Percentiles rank a stretch among this genome's conserved stretches.
Evolutionary conservation across 2,888 invertebrate species (phyloP).

Genomic region (Eueremaeus valkanovi): DNA sequence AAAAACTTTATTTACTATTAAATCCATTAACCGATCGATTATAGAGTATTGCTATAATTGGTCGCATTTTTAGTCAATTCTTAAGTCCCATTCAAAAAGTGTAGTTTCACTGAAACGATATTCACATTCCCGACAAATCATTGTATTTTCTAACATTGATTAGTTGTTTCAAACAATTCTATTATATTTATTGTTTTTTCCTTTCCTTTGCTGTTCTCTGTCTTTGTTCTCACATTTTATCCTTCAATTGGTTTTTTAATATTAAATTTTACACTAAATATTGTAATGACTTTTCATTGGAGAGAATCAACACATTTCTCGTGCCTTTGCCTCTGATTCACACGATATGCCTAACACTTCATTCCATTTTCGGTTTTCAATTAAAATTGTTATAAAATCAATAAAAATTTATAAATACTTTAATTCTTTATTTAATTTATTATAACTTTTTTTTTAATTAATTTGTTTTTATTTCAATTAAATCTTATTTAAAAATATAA

Average conservation of each 20-base stretch:
- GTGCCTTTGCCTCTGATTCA: constrained; percentile 30
- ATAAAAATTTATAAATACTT: too few relatives aligned
- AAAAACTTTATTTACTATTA: not conserved
- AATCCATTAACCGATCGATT: not conserved
- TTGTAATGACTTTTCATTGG: not conserved
- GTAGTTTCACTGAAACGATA: constrained; percentile 37
- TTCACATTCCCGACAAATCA: not conserved
- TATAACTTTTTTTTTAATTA: not conserved
- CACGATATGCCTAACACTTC: constrained; percentile 25
- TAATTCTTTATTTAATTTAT: not conserved
- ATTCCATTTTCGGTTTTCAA: not conserved
- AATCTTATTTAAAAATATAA: not conserved
- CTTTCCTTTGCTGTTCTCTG: not conserved
- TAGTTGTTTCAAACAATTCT: not conserved
- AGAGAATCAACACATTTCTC: not conserved
- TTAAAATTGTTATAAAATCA: too few relatives aligned
- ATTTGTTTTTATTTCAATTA: not conserved
- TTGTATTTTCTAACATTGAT: not conserved
- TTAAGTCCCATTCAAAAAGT: constrained; percentile 31
- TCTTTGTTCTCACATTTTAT: too few relatives aligned
- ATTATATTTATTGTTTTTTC: not conserved
- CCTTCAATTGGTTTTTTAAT: not conserved
- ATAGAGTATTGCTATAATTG: constrained; percentile 1
- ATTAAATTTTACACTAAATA: too few relatives aligned
- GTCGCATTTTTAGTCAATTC: not conserved